Evolutionary conservation across 2,797 vertebrate species (phyloP), one percentile per base, ranked within the genome.

Genomic region (Enteromius fasciolatus): DNA sequence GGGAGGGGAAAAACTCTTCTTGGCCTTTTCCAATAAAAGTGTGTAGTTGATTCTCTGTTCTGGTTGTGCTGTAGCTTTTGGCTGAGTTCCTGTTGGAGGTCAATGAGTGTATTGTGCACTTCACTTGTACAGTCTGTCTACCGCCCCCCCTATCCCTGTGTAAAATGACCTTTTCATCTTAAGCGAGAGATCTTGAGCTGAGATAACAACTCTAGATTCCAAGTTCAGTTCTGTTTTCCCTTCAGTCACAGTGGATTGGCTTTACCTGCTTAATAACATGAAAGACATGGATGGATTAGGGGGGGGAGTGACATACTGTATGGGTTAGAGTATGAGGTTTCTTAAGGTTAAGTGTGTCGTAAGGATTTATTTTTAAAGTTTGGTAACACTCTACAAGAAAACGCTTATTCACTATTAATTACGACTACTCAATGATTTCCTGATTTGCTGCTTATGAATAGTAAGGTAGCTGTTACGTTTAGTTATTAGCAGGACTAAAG

Each of bases 41-140:
- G 68, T 72, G 54, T 12, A 63, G 54, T 33, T 80, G 25, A 80
- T 72, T 70, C 50, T 69, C 52, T 61, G 23, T 75, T 86, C 85
- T 88, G 84, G 79, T 72, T 86, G 54, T 33, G 82, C 81, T 89
- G 87, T 87, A 88, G 87, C 86, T 83, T 76, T 85, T 85, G 86
- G 87, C 86, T 68, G 61, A 85, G 82, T 88, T 91, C 87, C 85
- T 57, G 83, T 92, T 90, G 89, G 89, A 91, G 93, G 91, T 93
- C 93, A 93, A 87, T 59, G 90, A 87, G 52, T 81, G 78, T 89
- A 84, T 94, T 93, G 93, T 94, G 87, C 76, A 63, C 84, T 86
- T 87, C 59, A 83, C 86, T 76, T 83, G 84, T 82, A 86, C 83
- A 87, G 84, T 87, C 78, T 76, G 76, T 48, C 76, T 17, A 4